Percentiles rank a stretch among this genome's conserved stretches.
Conservation (phyloP, 2,113 vertebrate genomes). For the Pipa parva region DNA sequence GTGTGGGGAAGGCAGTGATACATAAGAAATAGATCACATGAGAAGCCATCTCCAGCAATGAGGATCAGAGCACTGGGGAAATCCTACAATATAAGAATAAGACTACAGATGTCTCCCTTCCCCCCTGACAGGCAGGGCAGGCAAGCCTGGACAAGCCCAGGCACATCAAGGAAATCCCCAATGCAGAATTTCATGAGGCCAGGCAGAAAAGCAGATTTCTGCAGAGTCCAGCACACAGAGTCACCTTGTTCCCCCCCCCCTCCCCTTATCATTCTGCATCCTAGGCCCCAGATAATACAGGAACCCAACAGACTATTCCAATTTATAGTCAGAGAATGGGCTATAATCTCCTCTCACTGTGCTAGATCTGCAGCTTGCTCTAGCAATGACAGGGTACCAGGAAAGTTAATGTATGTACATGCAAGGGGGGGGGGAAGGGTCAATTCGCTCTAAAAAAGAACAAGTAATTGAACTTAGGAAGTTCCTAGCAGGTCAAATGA, state of each 20-base stretch:
- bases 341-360: not conserved
- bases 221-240: conserved; percentile 22
- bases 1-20: not conserved
- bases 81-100: conserved; percentile 1
- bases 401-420: not conserved
- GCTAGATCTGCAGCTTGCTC: not conserved
- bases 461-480: not conserved
- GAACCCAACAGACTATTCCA: not conserved
- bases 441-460: not conserved
- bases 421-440: not conserved
- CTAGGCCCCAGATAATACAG: not conserved
- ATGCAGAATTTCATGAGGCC: conserved; percentile 23
- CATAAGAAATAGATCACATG: conserved; percentile 4
- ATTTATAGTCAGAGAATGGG: not conserved
- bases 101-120: not conserved
- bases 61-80: conserved; percentile 11
- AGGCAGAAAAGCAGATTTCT: not conserved
- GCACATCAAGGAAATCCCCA: conserved; percentile 48
- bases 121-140: conserved; percentile 38
- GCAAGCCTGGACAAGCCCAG: conserved; percentile 55
- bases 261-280: not conserved
- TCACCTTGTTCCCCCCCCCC: conserved; percentile 35
- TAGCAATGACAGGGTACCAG: not conserved
- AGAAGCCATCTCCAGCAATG: conserved; percentile 25
- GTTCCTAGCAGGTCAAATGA: not conserved